Base-by-base conservation (phyloP, 2,113 vertebrate genomes). In the Toxostoma redivivum region DNA sequence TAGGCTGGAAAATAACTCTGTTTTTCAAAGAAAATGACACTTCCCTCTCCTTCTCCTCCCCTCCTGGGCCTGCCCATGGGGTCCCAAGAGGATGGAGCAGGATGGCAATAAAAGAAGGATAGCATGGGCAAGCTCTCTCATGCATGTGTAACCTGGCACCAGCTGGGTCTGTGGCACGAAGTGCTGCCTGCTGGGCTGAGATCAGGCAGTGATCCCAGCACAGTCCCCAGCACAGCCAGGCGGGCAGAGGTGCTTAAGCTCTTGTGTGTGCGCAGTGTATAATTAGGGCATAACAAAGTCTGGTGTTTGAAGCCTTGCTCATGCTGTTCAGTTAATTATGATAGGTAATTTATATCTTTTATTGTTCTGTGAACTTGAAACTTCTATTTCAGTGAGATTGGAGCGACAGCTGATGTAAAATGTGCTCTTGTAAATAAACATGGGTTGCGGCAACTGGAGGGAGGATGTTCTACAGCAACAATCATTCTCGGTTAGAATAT, bases 401-500 rank as follows among this genome's bases (percentile, higher is more conserved):
- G 62, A 80, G 62, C 0, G 2, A 85, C 81, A 91, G 81, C 64
- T 83, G 78, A 92, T 56, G 50, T 42, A 58, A 79, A 95, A 85
- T 40, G 73, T 28, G 22, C 62, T 80, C 84, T 58, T 62, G 88
- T 92, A 92, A 95, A 91, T 92, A 91, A 97, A 85, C 74, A 87
- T 5, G 54, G 89, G 30, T 51, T 88, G 85, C 6, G 2, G 74
- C 84, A 89, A 96, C 90, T 8, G 62, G 74, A 92, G 81, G 54
- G 88, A 94, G 78, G 90, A 91, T 15, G 13, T 80, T 96, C 87
- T 90, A 81, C 71, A 66, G 67, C 77, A 77, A 38, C 82, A 57
- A 82, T 94, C 81, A 28, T 35, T 96, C 94, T 94, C 50, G 7
- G 70, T 94, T 95, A 87, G 78, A 81, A 66, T 95, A 96, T 40